phyloP scores from a whole-genome alignment of 1,140 invertebrate species.

The Ptiloglossa arizonensis region DNA sequence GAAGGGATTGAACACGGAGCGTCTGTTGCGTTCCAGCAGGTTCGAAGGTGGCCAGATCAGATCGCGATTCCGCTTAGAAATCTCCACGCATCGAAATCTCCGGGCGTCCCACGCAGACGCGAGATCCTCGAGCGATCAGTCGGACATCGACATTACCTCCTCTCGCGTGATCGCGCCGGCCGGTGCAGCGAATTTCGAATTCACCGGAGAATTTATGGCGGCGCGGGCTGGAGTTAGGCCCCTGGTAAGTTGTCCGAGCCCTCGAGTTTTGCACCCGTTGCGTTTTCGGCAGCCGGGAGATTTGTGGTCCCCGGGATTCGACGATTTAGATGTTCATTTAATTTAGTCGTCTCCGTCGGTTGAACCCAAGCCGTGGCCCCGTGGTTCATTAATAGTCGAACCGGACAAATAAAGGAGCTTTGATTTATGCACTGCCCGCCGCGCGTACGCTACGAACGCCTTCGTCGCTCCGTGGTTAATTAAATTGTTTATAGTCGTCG shows the following conservation, averaged over 20 bases:
- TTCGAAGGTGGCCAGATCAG: slow-evolving; percentile 22
- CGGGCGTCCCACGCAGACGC: slow-evolving; percentile 34
- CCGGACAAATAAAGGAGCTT: slow-evolving; percentile 51
- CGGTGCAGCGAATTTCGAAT: slow-evolving; percentile 61
- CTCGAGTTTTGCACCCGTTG: slow-evolving; percentile 57
- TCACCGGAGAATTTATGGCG: slow-evolving; percentile 61
- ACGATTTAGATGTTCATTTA: slow-evolving; percentile 69
- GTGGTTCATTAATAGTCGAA: slow-evolving; percentile 61
- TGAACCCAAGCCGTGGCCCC: slow-evolving; percentile 39
- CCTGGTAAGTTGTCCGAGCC: slow-evolving; percentile 36
- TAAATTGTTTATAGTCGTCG: slow-evolving; percentile 49
- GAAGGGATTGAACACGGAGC: no score
- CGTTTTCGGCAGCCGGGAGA: slow-evolving; percentile 64
- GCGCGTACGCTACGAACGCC: slow-evolving; percentile 32
- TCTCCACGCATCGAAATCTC: slow-evolving; percentile 43
- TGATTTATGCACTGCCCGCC: slow-evolving; percentile 58
- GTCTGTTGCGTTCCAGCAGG: background rate
- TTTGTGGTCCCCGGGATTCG: slow-evolving; percentile 60
- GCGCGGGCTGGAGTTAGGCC: slow-evolving; percentile 35
- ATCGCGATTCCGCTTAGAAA: slow-evolving; percentile 12
- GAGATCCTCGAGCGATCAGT: slow-evolving; percentile 38
- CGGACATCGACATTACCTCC: slow-evolving; percentile 51
- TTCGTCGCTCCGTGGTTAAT: slow-evolving; percentile 30
- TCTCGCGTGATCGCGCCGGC: slow-evolving; percentile 53
- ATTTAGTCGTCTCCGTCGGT: slow-evolving; percentile 62